Conservation (phyloP, 2,888 invertebrate species). For the Ecliptopera silaceata region DNA sequence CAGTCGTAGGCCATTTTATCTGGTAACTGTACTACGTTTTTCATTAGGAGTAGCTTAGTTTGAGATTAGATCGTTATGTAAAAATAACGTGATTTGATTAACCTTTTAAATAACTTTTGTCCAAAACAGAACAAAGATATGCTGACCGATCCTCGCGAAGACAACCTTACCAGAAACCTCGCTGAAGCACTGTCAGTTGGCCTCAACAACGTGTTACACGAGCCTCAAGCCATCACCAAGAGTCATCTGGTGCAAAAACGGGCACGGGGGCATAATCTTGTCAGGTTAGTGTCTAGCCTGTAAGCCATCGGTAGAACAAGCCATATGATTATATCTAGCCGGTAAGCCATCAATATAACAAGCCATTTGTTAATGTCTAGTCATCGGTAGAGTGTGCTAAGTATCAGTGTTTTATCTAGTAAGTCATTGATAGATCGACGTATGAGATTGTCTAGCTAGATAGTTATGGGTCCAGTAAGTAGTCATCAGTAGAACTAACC, state of each 20-base stretch:
- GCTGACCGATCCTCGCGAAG: constrained; percentile 14
- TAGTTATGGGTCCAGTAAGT: no score
- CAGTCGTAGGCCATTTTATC: no score
- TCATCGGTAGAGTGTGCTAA: no score
- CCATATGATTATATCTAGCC: not conserved
- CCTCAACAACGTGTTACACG: constrained; percentile 7
- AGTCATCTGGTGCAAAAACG: constrained; percentile 34
- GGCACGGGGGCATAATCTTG: constrained; percentile 56
- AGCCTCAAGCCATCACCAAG: not conserved
- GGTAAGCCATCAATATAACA: not conserved
- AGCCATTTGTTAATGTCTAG: no score
- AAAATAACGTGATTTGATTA: no score
- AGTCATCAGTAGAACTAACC: no score
- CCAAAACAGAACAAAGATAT: constrained; percentile 17
- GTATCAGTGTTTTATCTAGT: no score
- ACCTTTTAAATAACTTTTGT: not conserved
- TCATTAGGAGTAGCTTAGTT: no score
- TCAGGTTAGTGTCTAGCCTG: constrained; percentile 55
- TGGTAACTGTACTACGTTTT: no score
- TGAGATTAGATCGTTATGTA: no score
- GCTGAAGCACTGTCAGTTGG: constrained; percentile 12
- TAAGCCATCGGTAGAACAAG: not conserved
- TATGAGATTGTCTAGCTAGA: no score
- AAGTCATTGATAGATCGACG: no score
- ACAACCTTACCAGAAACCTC: constrained; percentile 8